Evolutionary conservation across 2,113 vertebrate genomes (phyloP).

Genomic region (Anguilla rostrata): DNA sequence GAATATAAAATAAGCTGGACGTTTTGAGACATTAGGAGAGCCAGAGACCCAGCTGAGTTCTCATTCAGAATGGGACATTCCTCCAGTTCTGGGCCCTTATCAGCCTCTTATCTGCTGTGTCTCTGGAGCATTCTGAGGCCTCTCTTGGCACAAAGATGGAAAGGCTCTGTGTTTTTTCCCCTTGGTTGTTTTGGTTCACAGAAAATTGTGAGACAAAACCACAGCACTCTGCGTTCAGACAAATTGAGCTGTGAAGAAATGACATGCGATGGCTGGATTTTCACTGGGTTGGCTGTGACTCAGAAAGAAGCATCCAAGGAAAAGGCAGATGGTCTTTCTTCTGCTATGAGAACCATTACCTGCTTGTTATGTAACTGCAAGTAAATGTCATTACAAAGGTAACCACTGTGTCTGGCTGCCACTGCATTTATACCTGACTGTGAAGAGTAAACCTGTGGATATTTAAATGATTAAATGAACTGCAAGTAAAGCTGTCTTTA

Average conservation of each 20-base stretch:
- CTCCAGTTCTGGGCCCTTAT: background rate
- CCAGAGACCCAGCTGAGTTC: background rate
- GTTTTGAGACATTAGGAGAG: background rate
- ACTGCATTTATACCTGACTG: background rate
- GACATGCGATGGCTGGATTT: background rate
- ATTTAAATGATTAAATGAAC: background rate
- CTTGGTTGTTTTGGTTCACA: background rate
- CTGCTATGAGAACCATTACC: background rate
- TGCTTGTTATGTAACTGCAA: background rate
- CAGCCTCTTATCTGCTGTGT: background rate
- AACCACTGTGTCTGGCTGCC: background rate
- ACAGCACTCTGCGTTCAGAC: background rate
- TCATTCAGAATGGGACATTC: background rate
- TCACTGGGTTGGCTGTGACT: background rate
- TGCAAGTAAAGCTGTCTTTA: background rate
- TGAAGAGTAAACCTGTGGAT: background rate
- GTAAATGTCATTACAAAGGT: background rate
- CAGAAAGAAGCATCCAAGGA: background rate
- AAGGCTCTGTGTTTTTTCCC: background rate
- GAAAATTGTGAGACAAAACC: background rate
- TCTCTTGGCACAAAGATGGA: background rate
- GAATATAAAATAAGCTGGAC: background rate
- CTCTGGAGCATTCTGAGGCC: background rate
- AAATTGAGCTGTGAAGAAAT: background rate
- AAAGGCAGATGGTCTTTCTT: background rate